These are phyloP conservation scores for Melanotaenia pygmaea DNA, from an alignment of 2,797 vertebrate species.

Conservation along the genomic window DNA sequence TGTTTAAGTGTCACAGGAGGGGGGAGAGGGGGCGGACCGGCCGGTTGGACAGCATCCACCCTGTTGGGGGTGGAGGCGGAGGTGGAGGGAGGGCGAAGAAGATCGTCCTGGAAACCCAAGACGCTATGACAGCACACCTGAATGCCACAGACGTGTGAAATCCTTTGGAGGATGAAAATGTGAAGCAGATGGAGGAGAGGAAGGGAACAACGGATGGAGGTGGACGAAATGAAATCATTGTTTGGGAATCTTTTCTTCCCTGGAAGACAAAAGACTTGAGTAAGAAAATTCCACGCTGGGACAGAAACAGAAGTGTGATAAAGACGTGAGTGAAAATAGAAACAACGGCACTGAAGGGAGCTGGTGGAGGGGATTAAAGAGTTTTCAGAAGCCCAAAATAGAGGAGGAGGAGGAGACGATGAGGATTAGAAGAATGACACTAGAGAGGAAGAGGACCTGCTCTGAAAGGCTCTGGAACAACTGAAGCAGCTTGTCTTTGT, in stretches of 20 bases:
- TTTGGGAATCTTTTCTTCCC: constrained; percentile 18
- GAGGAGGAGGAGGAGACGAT: constrained; percentile 17
- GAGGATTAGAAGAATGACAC: constrained; percentile 38
- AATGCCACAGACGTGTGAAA: constrained; percentile 80
- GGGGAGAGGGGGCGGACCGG: constrained; percentile 37
- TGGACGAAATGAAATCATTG: background rate
- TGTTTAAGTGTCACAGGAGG: constrained; percentile 84
- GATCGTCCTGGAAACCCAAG: constrained; percentile 65
- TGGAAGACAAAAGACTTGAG: constrained; percentile 1
- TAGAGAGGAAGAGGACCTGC: constrained; percentile 4
- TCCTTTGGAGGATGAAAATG: background rate
- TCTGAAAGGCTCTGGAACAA: constrained; percentile 20
- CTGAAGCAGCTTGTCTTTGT: background rate
- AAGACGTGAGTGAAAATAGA: constrained; percentile 26
- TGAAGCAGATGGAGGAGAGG: background rate
- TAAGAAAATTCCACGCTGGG: background rate
- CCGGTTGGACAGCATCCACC: constrained; percentile 67
- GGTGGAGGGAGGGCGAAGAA: constrained; percentile 55
- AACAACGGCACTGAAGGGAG: constrained; percentile 6
- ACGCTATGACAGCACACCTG: constrained; percentile 62
- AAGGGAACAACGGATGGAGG: background rate
- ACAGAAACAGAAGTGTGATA: constrained; percentile 1
- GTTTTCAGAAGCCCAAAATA: constrained; percentile 23
- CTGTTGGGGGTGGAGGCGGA: constrained; percentile 8
- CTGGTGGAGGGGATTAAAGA: constrained; percentile 11